Evolutionary conservation across 2,113 vertebrate species (phyloP).

Genomic region (Pholis gunnellus): DNA sequence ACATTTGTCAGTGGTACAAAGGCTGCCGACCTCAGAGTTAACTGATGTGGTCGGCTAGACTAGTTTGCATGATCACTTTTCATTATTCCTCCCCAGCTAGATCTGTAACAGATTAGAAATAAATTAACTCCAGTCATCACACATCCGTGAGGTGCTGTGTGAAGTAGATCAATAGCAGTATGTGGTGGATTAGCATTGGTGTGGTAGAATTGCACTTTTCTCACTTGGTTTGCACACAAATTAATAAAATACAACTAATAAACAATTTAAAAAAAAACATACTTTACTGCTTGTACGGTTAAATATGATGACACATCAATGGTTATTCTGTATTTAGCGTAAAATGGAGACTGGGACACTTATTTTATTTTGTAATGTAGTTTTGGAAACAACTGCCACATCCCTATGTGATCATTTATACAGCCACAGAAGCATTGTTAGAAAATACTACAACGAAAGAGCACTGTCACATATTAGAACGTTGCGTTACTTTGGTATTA

Average conservation of each 20-base stretch:
- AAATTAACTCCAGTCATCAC: conserved; percentile 74
- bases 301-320: conserved; percentile 4
- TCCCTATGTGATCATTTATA: not conserved
- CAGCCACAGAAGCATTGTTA: not conserved
- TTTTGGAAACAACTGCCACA: not conserved
- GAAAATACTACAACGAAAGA: not conserved
- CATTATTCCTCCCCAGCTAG: conserved; percentile 55
- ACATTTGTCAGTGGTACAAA: conserved; percentile 51
- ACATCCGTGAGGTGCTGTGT: conserved; percentile 29
- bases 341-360: not conserved
- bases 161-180: conserved; percentile 53
- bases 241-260: conserved; percentile 13
- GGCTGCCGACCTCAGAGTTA: conserved; percentile 39
- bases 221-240: conserved; percentile 32
- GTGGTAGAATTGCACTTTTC: conserved; percentile 17
- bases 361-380: not conserved
- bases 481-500: not conserved
- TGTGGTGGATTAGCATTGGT: conserved; percentile 29
- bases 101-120: conserved; percentile 73
- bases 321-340: not conserved
- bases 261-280: not conserved
- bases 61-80: conserved; percentile 60
- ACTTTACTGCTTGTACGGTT: not conserved
- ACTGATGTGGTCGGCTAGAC: conserved; percentile 56
- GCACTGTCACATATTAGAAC: conserved; percentile 2